Conservation (phyloP, 2,888 invertebrate genomes). For the Hypomecis punctinalis region DNA sequence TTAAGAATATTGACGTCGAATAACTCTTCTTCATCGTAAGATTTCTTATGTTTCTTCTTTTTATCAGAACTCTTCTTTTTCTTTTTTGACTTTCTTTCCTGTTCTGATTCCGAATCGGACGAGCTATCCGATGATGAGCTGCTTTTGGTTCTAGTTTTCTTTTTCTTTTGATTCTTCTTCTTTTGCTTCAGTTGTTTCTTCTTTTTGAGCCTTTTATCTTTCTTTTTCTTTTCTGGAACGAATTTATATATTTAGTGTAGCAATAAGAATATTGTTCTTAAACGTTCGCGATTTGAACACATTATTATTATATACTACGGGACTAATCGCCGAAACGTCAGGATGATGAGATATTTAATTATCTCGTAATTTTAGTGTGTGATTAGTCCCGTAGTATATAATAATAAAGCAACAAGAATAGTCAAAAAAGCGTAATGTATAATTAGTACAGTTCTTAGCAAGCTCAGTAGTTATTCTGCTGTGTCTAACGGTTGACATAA, state of each 20-base stretch:
- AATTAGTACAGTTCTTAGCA: too few relatives aligned
- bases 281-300: too few relatives aligned
- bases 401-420: too few relatives aligned
- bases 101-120: conserved; percentile 54
- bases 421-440: background rate
- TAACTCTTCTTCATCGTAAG: conserved; percentile 66
- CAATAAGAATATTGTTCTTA: too few relatives aligned
- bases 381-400: too few relatives aligned
- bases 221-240: conserved; percentile 59
- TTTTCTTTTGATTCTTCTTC: conserved; percentile 67
- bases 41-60: conserved; percentile 61
- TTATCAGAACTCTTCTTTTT: conserved; percentile 47
- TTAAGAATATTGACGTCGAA: conserved; percentile 76
- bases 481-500: too few relatives aligned
- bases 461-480: too few relatives aligned
- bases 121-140: conserved; percentile 57
- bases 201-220: conserved; percentile 66
- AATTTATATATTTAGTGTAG: background rate
- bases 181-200: conserved; percentile 67
- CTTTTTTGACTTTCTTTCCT: conserved; percentile 50
- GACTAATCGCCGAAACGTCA: too few relatives aligned
- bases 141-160: conserved; percentile 60
- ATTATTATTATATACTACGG: too few relatives aligned
- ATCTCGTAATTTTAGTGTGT: too few relatives aligned
- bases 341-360: too few relatives aligned